Base-by-base conservation (phyloP, 1,140 invertebrate species). In the Drosophila nasuta region DNA sequence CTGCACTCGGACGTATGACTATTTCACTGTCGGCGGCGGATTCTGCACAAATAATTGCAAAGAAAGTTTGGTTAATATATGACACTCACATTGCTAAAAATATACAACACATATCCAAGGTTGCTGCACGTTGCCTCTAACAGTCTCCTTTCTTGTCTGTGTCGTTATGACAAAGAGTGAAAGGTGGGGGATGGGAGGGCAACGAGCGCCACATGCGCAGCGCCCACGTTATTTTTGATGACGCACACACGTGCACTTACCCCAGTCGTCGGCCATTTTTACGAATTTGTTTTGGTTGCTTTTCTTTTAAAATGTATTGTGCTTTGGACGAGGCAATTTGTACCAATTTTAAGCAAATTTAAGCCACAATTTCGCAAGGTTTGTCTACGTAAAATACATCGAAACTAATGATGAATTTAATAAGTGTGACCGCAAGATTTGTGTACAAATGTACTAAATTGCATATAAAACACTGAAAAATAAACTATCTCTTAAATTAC, bases 261-360 rank as follows among this genome's bases (percentile, higher is more conserved):
- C 91, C 91, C 91, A 92, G 71, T 92, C 91, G 71, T 92, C 91
- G 67, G 91, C 87, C 91, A 92, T 92, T 68, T 76, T 63, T 15
- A 57, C 54, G 15, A 33, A 66, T 74, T 48, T 69, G 38, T 45
- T 62, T 45, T 45, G 46, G 51, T 33, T 62, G 28, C 33, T 25
- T 3, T 25, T 25, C 20, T 25, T 41, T 46, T 15, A 52, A 48
- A n/a, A n/a, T 41, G 11, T 52, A 5, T 78, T 89, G 70, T 75
- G 77, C 60, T 78, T 25, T 54, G n/a, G 13, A 64, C 41, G 48
- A n/a, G 48, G 13, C 17, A 59, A 74, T 58, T 69, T 74, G 33
- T 62, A 52, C 63, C 15, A 45, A 70, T 35, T 75, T 75, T 58
- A 57, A 62, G 28, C 35, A 46, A 70, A 70, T 58, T 70, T 63